These are phyloP conservation scores for Zaprionus kolodkinae DNA, from an alignment of 1,140 invertebrate species.

Conservation along the genomic window DNA sequence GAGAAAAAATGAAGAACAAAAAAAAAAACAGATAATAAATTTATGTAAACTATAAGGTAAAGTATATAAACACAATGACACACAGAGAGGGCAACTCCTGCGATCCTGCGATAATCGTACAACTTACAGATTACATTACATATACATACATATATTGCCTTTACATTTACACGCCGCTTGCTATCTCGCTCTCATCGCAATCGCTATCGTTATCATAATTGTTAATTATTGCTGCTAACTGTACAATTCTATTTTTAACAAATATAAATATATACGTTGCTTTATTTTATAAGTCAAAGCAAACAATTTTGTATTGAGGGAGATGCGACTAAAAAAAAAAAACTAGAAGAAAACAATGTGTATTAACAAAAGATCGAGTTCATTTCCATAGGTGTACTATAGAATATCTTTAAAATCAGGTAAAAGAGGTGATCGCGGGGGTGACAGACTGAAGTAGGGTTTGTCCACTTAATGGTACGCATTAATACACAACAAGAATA, in stretches of 20 bases:
- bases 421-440: neutral
- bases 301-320: neutral
- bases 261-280: conserved; percentile 43
- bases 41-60: neutral
- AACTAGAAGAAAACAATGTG: conserved; percentile 2
- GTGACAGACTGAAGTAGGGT: neutral
- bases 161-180: conserved; percentile 34
- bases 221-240: conserved; percentile 41
- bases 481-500: conserved; percentile 9
- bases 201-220: conserved; percentile 16
- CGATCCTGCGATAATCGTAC: conserved; percentile 6
- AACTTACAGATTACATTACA: conserved; percentile 29
- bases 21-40: conserved; percentile 6
- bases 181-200: neutral
- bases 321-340: conserved; percentile 5
- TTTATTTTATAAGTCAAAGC: neutral
- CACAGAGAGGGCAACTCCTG: conserved; percentile 9
- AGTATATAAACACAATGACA: conserved; percentile 1
- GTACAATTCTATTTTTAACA: conserved; percentile 42
- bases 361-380: neutral
- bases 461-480: conserved; percentile 1
- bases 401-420: neutral
- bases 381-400: neutral
- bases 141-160: conserved; percentile 37
- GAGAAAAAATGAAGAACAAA: neutral